Evolutionary conservation across 2,113 vertebrate genomes (phyloP).

Genomic region (Alexandromys fortis): DNA sequence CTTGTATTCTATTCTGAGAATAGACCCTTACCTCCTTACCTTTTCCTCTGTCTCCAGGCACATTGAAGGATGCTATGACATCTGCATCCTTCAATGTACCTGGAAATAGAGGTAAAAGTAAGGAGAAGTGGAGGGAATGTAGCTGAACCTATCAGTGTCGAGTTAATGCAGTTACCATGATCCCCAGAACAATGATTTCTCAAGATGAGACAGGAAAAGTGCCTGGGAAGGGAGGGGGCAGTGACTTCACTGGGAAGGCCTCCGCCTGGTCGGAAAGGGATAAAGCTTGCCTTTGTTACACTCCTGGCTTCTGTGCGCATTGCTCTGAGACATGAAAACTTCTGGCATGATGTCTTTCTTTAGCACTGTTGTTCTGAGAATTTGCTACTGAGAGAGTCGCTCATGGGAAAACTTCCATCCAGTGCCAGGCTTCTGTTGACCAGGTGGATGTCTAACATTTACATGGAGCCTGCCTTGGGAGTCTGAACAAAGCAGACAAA

Average conservation of each 20-base stretch:
- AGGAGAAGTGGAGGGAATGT: neutral
- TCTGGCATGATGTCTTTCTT: slow-evolving; percentile 1
- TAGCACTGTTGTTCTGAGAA: slow-evolving; percentile 42
- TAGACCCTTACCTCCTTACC: no score
- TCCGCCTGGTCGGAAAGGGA: slow-evolving; percentile 17
- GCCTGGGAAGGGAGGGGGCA: slow-evolving; percentile 4
- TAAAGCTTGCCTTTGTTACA: slow-evolving; percentile 70
- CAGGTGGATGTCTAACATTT: neutral
- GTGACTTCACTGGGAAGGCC: slow-evolving; percentile 49
- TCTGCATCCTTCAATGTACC: neutral
- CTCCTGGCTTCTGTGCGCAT: slow-evolving; percentile 57
- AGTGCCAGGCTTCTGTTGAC: slow-evolving; percentile 1
- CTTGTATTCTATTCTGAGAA: neutral
- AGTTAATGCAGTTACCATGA: neutral
- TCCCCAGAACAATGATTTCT: slow-evolving; percentile 8
- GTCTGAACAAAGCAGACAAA: neutral
- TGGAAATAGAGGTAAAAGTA: neutral
- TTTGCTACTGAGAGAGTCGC: slow-evolving; percentile 54
- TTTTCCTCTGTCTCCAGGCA: no score
- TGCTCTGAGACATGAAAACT: slow-evolving; percentile 19
- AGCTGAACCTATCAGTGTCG: neutral
- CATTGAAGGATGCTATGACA: neutral
- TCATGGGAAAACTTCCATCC: neutral
- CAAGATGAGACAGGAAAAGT: slow-evolving; percentile 29
- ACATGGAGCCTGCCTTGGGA: neutral